Percentiles rank a stretch among this genome's conserved stretches.
phyloP scores from a whole-genome alignment of 2,113 vertebrate genomes.

The Bos indicus region DNA sequence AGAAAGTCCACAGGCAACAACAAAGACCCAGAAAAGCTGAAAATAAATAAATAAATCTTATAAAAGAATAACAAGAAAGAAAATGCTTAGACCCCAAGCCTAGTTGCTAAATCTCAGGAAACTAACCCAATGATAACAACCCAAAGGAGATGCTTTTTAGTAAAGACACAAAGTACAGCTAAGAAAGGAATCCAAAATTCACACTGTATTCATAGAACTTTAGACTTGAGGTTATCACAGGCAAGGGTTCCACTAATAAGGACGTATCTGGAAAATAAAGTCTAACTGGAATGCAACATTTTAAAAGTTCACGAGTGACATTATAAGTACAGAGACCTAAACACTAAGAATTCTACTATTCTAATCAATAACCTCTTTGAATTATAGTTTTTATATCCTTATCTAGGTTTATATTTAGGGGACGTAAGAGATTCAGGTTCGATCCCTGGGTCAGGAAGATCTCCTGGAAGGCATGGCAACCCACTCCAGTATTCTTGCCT shows the following conservation, averaged over 20 bases:
- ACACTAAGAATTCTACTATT: neutral
- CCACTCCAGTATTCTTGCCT: neutral
- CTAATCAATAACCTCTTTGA: neutral
- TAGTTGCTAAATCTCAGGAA: neutral
- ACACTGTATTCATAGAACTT: neutral
- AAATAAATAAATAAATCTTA: neutral
- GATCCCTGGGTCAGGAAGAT: neutral
- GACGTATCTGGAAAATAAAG: neutral
- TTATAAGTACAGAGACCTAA: neutral
- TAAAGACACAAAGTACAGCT: neutral
- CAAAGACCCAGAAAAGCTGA: rapidly evolving
- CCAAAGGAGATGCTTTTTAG: neutral
- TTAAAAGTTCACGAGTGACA: neutral
- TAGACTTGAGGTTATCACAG: neutral
- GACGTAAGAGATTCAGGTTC: neutral
- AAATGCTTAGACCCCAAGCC: neutral
- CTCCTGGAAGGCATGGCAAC: neutral
- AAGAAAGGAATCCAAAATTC: neutral
- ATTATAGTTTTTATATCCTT: neutral
- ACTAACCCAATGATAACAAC: neutral
- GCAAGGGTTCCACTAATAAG: neutral
- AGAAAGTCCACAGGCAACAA: neutral
- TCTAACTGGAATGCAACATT: neutral
- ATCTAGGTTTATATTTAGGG: neutral
- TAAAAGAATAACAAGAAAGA: neutral